Percentiles rank a stretch among this genome's conserved stretches.
Conservation (phyloP, 35 echinoderm and acorn worm species). For the Patiria miniata region DNA sequence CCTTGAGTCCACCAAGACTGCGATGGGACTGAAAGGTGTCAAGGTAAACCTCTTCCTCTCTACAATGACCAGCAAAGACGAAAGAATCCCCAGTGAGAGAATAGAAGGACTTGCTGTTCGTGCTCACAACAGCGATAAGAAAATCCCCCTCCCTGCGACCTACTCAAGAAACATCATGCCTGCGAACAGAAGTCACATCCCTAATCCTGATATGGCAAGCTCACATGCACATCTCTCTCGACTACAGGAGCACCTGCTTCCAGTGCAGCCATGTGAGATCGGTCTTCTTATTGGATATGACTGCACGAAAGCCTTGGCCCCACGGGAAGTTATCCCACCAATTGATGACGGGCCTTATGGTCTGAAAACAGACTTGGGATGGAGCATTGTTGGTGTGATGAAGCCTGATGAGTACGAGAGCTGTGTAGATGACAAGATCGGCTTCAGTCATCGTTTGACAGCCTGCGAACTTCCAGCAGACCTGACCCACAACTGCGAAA, state of each 20-base stretch:
- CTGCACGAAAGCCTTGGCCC: slow-evolving; percentile 34
- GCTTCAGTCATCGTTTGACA: too few relatives aligned
- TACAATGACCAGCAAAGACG: slow-evolving; percentile 20
- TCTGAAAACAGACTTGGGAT: slow-evolving; percentile 60
- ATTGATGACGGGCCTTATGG: slow-evolving; percentile 46
- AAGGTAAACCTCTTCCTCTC: slow-evolving; percentile 27
- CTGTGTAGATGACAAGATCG: too few relatives aligned
- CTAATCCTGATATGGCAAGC: background rate
- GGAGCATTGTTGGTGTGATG: slow-evolving; percentile 60
- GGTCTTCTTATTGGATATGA: slow-evolving; percentile 61
- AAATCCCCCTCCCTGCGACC: background rate
- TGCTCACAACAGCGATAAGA: slow-evolving; percentile 21
- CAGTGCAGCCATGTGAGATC: slow-evolving; percentile 30
- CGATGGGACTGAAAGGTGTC: slow-evolving; percentile 18
- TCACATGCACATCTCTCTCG: slow-evolving; percentile 22
- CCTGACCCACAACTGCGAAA: background rate
- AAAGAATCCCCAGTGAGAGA: slow-evolving; percentile 24
- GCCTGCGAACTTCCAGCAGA: too few relatives aligned
- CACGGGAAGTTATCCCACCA: slow-evolving; percentile 37
- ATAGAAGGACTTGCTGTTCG: slow-evolving; percentile 18
- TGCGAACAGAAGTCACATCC: background rate
- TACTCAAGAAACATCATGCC: slow-evolving; percentile 28
- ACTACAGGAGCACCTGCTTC: background rate
- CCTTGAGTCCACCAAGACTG: slow-evolving; percentile 19
- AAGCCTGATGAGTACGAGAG: slow-evolving; percentile 14